Evolutionary conservation across 2,888 invertebrate species (phyloP), one percentile per base, ranked within the genome.

Genomic region (Apamea monoglypha): DNA sequence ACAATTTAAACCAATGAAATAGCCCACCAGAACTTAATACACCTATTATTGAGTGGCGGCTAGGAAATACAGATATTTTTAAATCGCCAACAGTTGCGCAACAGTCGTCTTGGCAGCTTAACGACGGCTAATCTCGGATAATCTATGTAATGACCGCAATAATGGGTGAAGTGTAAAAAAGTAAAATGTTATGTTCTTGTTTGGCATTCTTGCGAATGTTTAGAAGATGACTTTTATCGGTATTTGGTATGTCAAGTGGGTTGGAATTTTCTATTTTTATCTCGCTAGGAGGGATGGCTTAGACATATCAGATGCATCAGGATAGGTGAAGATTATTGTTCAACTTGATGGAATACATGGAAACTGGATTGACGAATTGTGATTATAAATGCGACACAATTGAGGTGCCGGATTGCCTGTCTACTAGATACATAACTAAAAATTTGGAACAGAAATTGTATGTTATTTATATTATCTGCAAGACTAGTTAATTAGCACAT

Each of bases 51-150:
- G 90, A 90, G 82, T 83, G 69, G 85, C 82, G 66, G 66, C 87
- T 88, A 91, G 89, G 89, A 92, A 91, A 89, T 88, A 87, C 83
- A 88, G 83, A 89, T 87, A 87, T 89, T 91, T 91, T 89, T 89
- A 90, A 89, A 90, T 90, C 88, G 85, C 80, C 74, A 83, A 61
- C 82, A 82, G 90, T 92, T 92, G 88, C 89, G 87, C 87, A 92
- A 91, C 77, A 67, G 74, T 69, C 59, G 53, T 82, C 84, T 89
- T 88, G 88, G 87, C 90, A 88, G 86, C 76, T 88, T 91, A 91
- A 92, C 90, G 87, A 87, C 83, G 74, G 82, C 81, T 91, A 89
- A 81, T 81, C 84, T 67, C 50, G 75, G 80, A 73, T 91, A 88
- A 91, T 91, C 84, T 85, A 36, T 82, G 84, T 89, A 90, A 88